Base-by-base conservation (phyloP, 2,113 vertebrate genomes). In the Apus apus region DNA sequence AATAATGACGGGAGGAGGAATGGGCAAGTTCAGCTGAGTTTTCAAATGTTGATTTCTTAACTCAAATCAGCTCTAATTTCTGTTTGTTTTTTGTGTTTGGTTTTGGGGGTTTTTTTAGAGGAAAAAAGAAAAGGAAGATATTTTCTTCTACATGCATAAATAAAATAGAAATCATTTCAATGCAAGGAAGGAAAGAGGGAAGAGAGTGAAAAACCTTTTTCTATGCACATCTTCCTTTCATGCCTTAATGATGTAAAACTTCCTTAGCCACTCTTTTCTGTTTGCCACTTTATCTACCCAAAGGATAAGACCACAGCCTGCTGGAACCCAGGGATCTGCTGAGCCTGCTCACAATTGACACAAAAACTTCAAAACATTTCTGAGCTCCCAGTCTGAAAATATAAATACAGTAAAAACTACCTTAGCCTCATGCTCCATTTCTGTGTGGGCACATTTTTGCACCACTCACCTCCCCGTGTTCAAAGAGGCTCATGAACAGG, bases 381-480 rank as follows among this genome's bases (percentile, higher is more conserved):
- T 38, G 27, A 71, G 65, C 65, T 65, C 38, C 36, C 11, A 40
- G 34, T 51, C 60, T 36, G 54, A 89, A 86, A 90, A 62, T 15
- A 66, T 13, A 66, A 68, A 82, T 54, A 80, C 3, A 81, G 60
- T 10, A 60, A 57, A 43, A 71, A 45, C 17, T 5, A 18, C 16
- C 0, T 0, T 3, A 68, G 17, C 53, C 61, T 60, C 30, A 20
- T 0, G 0, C 32, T 72, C n/a, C 4, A 5, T 66, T 72, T 54
- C 43, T 11, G 21, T 8, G 51, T 0, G 1, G 38, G 60, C 54
- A 68, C 60, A 20, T 76, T 85, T 73, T 61, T 2, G 3, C 17
- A 81, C 38, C 25, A 1, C 38, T 79, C 77, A 15, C 50, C 65
- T 32, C 1, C 23, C 61, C 66, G 15, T 64, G 20, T 38, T 85